Base-by-base conservation (phyloP, 2,113 vertebrate genomes). In the Thryonomys swinderianus region DNA sequence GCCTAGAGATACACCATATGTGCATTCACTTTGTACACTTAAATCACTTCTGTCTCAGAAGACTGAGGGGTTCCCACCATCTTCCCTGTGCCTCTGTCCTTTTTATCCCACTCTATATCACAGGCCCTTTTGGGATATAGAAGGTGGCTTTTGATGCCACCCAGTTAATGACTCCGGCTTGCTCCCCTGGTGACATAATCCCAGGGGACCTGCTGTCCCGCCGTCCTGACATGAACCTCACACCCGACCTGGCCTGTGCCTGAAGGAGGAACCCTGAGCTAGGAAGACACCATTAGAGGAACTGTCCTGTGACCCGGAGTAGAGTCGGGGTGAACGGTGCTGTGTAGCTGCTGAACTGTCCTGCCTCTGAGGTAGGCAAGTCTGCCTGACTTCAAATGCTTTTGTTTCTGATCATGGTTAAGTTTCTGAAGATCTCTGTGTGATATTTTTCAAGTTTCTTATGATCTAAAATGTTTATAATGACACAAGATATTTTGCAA, bases 321-420 rank as follows among this genome's bases (percentile, higher is more conserved):
- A 0, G 37, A 27, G 32, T 67, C 7, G 14, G n/a, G 6, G 21
- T 62, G 88, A 69, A 32, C 25, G 55, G 17, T 69, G 10, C 18
- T 74, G 11, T 51, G 48, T 51, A 57, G 30, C 30, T 62, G 42
- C 62, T 59, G 61, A 55, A 20, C 21, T 34, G 73, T n/a, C 42
- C n/a, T n/a, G n/a, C n/a, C 84, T 89, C 80, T 88, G 23, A 53
- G 23, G 1, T 76, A 1, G 6, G 1, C 32, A 2, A n/a, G 16
- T 66, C 78, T 57, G 7, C 53, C 37, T 81, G 83, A 90, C 18
- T 59, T 61, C 51, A 90, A 55, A 48, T 57, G 27, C 20, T 64
- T 86, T 92, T 74, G 37, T 73, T 88, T 57, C 53, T 62, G n/a
- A 71, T 85, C 53, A 37, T 94, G 71, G 74, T 74, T 86, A 40